Evolutionary conservation across 2,888 invertebrate species (phyloP).

Genomic region (Dendrolimus pini): DNA sequence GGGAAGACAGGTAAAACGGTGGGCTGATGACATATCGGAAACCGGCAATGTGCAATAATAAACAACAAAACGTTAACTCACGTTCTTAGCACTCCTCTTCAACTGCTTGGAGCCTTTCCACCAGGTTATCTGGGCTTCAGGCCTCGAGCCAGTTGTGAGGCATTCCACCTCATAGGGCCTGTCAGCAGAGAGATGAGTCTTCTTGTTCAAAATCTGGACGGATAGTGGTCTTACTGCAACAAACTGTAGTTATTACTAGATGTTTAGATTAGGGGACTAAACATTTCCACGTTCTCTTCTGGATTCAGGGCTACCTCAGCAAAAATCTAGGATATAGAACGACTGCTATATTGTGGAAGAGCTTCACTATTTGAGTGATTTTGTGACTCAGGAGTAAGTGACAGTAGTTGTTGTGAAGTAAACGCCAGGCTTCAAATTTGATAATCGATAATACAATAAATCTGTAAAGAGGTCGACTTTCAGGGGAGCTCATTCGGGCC

Average conservation of each 20-base stretch:
- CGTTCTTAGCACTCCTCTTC: conserved; percentile 84
- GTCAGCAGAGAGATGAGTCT: conserved; percentile 87
- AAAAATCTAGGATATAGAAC: too few species aligned
- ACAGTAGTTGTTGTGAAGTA: too few species aligned
- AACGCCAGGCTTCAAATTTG: too few species aligned
- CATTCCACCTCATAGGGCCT: conserved; percentile 90
- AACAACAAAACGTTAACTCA: conserved; percentile 64
- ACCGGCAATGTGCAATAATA: too few species aligned
- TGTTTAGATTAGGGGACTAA: not conserved
- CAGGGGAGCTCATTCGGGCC: too few species aligned
- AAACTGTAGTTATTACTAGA: conserved; percentile 22
- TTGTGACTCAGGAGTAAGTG: too few species aligned
- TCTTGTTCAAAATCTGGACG: conserved; percentile 88
- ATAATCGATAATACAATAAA: too few species aligned
- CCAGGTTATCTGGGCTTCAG: conserved; percentile 90
- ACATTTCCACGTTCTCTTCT: not conserved
- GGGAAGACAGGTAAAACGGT: too few species aligned
- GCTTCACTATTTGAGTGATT: too few species aligned
- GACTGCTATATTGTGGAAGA: too few species aligned
- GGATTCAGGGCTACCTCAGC: not conserved
- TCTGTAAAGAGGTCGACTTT: too few species aligned
- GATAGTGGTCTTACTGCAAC: conserved; percentile 89
- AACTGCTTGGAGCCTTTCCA: conserved; percentile 88
- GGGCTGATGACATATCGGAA: too few species aligned
- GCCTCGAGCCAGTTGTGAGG: conserved; percentile 87